Base-by-base conservation (phyloP, 2,113 vertebrate genomes). In the Catharus minimus region DNA sequence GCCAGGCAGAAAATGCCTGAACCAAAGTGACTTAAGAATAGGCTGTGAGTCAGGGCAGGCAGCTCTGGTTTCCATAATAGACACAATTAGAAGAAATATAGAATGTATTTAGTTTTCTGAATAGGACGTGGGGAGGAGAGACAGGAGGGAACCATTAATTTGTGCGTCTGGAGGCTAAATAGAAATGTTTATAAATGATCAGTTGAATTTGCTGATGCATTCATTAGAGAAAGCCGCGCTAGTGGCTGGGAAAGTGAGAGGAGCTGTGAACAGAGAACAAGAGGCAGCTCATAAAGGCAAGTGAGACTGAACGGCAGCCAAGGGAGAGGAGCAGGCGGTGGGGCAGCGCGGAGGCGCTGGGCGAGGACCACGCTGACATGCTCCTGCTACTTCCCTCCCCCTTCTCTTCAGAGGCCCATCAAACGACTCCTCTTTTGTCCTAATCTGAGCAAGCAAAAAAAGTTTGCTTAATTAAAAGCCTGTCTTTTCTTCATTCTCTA, bases 281-380 rank as follows among this genome's bases (percentile, higher is more conserved):
- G 96, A 89, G 93, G 91, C 91, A 91, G 95, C 95, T 97, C 91
- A 95, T 95, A 96, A 96, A 95, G 94, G 90, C 91, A 89, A 95
- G 80, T 36, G 95, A 97, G 96, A 97, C 95, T 97, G 96, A 97
- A 97, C 23, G 95, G 96, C 96, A 97, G 96, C 96, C 97, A 97
- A 96, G 76, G 92, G 79, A 95, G 96, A 73, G 80, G 89, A 95
- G 94, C 72, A 83, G 89, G 76, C 19, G 52, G 65, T 88, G 44
- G 88, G 92, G 95, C 94, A 96, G 88, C 4, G 52, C 20, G 19
- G 91, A 91, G 92, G 77, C 67, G 52, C 88, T 86, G 93, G 74
- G 94, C 72, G 74, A 95, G 85, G 80, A 92, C 84, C 85, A 46
- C 3, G 84, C 86, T 73, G 95, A 95, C 95, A 88, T 92, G 80